phyloP scores from a whole-genome alignment of 2,888 invertebrate species.

The Netelia fuscicornis region DNA sequence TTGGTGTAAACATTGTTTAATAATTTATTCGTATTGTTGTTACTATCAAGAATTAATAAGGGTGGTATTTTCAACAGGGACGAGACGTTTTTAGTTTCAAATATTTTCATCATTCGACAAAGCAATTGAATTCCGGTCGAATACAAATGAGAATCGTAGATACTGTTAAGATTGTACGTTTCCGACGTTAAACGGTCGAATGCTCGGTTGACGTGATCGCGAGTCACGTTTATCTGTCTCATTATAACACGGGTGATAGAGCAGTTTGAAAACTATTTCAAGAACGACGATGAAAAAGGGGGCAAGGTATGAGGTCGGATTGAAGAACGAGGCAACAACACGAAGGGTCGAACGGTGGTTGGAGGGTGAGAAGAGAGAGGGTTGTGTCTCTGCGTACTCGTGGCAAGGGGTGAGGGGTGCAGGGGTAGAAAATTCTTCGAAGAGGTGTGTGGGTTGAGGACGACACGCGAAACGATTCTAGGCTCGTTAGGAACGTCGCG shows the following conservation, averaged over 20 bases:
- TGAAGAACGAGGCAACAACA: constrained; percentile 46
- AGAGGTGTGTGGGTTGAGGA: constrained; percentile 39
- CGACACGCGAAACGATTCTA: constrained; percentile 62
- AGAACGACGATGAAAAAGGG: constrained; percentile 5
- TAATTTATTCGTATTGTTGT: too few species aligned
- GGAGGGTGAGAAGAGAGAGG: constrained; percentile 12
- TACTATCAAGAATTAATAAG: too few species aligned
- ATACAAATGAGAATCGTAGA: too few species aligned
- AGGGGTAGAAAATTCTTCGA: constrained; percentile 58
- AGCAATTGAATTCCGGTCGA: too few species aligned
- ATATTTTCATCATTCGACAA: too few species aligned
- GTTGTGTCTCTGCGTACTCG: not conserved
- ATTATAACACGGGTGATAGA: constrained; percentile 5
- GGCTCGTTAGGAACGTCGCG: constrained; percentile 64
- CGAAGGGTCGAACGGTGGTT: constrained; percentile 32
- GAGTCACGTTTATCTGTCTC: not conserved
- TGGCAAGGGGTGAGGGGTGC: not conserved
- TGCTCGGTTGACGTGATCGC: not conserved
- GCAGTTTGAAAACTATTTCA: constrained; percentile 34
- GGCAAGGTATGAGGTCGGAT: not conserved
- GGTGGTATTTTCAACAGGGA: too few species aligned
- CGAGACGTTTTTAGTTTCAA: too few species aligned
- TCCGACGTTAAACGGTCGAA: not conserved
- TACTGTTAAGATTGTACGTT: too few species aligned
- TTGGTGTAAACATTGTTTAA: too few species aligned